These are phyloP conservation scores for Chondrosia reniformis DNA, from an alignment of 37 sponge, comb jelly and placozoan genomes.

Conservation along the genomic window DNA sequence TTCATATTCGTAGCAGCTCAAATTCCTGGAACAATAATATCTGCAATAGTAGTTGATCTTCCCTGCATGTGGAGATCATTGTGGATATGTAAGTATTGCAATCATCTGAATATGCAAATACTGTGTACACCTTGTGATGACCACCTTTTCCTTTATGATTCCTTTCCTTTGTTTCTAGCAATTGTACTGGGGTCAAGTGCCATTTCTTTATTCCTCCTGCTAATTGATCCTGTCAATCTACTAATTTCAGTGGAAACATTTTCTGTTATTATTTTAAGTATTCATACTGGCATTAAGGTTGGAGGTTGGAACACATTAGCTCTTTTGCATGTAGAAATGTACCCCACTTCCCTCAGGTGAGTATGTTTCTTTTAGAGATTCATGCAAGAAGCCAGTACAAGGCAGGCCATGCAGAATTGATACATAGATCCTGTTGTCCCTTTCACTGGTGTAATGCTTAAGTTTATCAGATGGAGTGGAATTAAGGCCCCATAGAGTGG, in stretches of 20 bases:
- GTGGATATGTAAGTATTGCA: constrained; percentile 52
- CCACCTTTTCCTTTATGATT: no score
- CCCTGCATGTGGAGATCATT: constrained; percentile 36
- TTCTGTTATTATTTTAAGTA: constrained; percentile 39
- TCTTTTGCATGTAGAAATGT: constrained; percentile 54
- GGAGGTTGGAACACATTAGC: constrained; percentile 57
- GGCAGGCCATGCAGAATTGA: no score
- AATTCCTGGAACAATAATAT: constrained; percentile 48
- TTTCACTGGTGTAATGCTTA: no score
- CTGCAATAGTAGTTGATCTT: constrained; percentile 59
- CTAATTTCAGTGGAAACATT: neutral
- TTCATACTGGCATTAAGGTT: constrained; percentile 56
- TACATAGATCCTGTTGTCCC: no score
- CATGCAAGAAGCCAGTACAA: no score
- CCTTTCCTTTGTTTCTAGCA: no score
- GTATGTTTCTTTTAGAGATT: no score
- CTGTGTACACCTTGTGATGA: neutral
- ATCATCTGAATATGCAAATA: neutral
- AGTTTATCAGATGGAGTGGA: no score
- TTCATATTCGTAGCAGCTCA: constrained; percentile 42
- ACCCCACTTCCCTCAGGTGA: constrained; percentile 69
- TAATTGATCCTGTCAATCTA: neutral
- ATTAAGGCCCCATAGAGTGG: no score
- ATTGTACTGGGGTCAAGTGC: constrained; percentile 45
- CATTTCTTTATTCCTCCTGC: constrained; percentile 43